These are phyloP conservation scores for Thripadectes ignobilis DNA, from an alignment of 2,797 vertebrate genomes.

Conservation along the genomic window DNA sequence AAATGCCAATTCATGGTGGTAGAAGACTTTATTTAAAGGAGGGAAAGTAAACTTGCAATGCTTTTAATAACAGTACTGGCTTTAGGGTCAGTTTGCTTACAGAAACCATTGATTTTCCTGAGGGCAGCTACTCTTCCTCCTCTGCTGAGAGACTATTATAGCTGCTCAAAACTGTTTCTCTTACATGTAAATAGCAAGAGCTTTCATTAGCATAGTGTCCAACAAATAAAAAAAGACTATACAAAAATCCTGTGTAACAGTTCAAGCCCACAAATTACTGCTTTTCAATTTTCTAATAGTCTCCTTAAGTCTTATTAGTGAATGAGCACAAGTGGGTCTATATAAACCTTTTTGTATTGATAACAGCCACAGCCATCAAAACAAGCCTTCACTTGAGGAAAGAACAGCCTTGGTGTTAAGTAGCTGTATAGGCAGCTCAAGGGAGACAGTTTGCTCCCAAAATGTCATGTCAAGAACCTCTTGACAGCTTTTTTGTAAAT, in stretches of 20 bases:
- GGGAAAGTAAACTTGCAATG: neutral
- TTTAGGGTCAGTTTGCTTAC: neutral
- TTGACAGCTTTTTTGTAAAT: conserved; percentile 46
- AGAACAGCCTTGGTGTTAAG: neutral
- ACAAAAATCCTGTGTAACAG: neutral
- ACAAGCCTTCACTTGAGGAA: conserved; percentile 3
- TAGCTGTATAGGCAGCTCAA: neutral
- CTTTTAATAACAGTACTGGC: neutral
- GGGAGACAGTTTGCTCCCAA: neutral
- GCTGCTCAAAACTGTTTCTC: neutral
- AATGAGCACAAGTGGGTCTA: neutral
- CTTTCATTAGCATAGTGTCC: neutral
- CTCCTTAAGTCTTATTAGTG: neutral
- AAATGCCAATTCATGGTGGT: neutral
- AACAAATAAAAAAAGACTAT: neutral
- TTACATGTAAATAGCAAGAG: neutral
- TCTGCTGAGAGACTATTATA: neutral
- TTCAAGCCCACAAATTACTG: neutral
- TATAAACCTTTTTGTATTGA: neutral
- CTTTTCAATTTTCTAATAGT: neutral
- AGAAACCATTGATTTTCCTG: neutral
- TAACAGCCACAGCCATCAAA: neutral
- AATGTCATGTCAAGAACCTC: conserved; percentile 37
- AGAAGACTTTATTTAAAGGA: conserved; percentile 47
- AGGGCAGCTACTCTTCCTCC: neutral